Evolutionary conservation across 2,888 invertebrate genomes (phyloP).

Genomic region (Metellina segmentata): DNA sequence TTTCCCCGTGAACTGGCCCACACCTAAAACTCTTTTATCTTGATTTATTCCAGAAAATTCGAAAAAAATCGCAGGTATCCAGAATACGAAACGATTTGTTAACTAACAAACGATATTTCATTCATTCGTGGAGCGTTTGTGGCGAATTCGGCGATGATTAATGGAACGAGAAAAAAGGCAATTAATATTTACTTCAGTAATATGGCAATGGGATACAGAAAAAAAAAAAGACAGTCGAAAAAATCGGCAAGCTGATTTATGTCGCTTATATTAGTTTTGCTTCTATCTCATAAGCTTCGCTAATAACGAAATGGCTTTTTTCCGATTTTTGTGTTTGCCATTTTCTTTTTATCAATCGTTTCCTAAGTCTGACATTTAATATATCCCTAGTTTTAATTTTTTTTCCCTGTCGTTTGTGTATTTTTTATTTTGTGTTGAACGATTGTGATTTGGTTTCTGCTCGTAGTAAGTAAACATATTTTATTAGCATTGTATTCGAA

Average conservation of each 20-base stretch:
- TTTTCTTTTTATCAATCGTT: no score
- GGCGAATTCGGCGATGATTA: conserved; percentile 11
- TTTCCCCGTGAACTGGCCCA: no score
- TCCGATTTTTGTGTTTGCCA: no score
- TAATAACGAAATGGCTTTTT: not conserved
- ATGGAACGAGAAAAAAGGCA: conserved; percentile 6
- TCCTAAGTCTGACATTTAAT: no score
- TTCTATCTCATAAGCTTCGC: conserved; percentile 6
- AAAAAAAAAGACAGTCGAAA: not conserved
- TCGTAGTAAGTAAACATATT: no score
- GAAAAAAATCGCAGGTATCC: not conserved
- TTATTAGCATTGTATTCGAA: no score
- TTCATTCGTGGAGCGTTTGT: not conserved
- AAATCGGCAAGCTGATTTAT: conserved; percentile 17
- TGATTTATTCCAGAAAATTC: no score
- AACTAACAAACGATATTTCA: conserved; percentile 23
- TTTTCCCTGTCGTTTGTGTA: no score
- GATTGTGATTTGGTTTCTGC: no score
- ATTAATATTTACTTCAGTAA: conserved; percentile 27
- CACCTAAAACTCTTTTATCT: no score
- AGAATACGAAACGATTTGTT: conserved; percentile 30
- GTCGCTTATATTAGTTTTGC: conserved; percentile 9
- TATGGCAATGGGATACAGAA: not conserved
- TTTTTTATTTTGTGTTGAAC: no score
- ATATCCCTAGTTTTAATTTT: no score